These are phyloP conservation scores for Brachyistius frenatus DNA, from an alignment of 2,113 vertebrate genomes.

Conservation along the genomic window DNA sequence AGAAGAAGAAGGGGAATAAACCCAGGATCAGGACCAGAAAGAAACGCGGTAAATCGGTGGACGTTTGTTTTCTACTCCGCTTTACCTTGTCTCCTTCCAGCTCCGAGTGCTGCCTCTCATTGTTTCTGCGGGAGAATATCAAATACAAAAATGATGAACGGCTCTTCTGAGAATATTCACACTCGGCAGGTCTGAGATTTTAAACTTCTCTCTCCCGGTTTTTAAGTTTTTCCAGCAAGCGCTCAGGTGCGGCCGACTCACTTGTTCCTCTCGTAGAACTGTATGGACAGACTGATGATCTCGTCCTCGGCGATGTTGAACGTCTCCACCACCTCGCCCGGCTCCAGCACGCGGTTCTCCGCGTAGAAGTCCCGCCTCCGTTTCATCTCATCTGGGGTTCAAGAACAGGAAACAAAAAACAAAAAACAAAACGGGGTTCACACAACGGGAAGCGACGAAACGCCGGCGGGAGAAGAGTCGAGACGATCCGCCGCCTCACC, in stretches of 20 bases:
- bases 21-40: conserved; percentile 14
- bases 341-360: conserved; percentile 86
- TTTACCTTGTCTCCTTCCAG: conserved; percentile 90
- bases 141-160: not conserved
- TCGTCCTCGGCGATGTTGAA: conserved; percentile 89
- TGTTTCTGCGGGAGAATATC: conserved; percentile 78
- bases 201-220: too few relatives aligned
- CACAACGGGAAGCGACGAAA: not conserved
- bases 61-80: not conserved
- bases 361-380: conserved; percentile 92
- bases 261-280: conserved; percentile 92
- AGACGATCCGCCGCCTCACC: conserved; percentile 71
- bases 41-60: not conserved
- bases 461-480: not conserved
- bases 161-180: not conserved
- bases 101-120: conserved; percentile 87
- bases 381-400: conserved; percentile 92
- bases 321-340: conserved; percentile 87
- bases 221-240: too few relatives aligned
- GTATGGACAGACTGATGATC: conserved; percentile 95
- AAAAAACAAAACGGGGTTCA: too few relatives aligned
- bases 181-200: too few relatives aligned
- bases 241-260: conserved; percentile 62
- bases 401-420: not conserved
- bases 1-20: conserved; percentile 13